Conservation (phyloP, 2,888 invertebrate species). For the Eueremaeus valkanovi region DNA sequence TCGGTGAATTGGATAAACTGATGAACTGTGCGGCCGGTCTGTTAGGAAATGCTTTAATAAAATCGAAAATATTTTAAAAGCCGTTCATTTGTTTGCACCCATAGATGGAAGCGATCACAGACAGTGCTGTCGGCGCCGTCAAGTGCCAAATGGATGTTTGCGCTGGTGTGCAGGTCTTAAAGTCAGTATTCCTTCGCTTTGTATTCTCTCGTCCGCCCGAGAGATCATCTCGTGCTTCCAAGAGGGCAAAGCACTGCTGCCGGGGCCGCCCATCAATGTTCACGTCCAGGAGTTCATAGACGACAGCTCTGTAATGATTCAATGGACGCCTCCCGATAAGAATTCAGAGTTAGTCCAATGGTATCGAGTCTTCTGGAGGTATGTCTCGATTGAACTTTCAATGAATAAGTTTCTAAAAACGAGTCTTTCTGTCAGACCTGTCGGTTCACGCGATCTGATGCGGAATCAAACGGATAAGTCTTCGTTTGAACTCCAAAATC, state of each 20-base stretch:
- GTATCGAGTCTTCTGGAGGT: constrained; percentile 74
- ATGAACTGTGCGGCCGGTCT: constrained; percentile 76
- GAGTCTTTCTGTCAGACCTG: neutral
- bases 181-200: constrained; percentile 62
- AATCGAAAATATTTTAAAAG: constrained; percentile 45
- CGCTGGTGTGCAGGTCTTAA: constrained; percentile 78
- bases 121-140: constrained; percentile 72
- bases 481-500: constrained; percentile 53
- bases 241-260: constrained; percentile 67
- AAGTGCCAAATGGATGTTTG: constrained; percentile 73
- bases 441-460: constrained; percentile 36
- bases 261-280: constrained; percentile 70
- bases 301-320: constrained; percentile 52
- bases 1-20: constrained; percentile 74
- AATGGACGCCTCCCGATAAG: constrained; percentile 74
- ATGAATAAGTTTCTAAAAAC: neutral
- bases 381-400: neutral
- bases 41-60: constrained; percentile 45
- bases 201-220: constrained; percentile 68
- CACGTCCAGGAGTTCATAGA: constrained; percentile 37
- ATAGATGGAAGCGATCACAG: constrained; percentile 69
- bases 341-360: constrained; percentile 76
- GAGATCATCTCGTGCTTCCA: constrained; percentile 76
- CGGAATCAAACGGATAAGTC: constrained; percentile 45
- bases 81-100: constrained; percentile 40